Base-by-base conservation (phyloP, 1,140 invertebrate species). In the Atta colombica region DNA sequence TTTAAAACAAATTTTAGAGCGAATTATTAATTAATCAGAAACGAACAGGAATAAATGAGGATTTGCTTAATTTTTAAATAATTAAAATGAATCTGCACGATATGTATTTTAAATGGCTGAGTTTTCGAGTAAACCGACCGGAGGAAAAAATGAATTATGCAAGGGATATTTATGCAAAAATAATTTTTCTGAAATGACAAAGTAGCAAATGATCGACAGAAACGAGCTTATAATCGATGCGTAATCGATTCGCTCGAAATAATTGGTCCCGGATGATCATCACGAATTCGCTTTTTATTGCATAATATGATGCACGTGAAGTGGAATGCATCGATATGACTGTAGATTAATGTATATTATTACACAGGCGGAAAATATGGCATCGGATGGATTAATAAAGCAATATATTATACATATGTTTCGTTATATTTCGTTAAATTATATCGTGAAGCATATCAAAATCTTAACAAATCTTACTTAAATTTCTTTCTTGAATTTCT, bases 181-280 rank as follows among this genome's bases (percentile, higher is more conserved):
- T 71, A 35, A 81, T 58, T 81, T 58, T 55, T 55, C 3, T 55
- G 8, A 69, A 55, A 81, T 69, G 16, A 55, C 66, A 21, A 51
- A 66, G 18, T 69, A 53, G 12, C 18, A n/a, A 51, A 66, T 49
- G 49, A 80, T 31, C 25, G 28, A 35, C n/a, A 25, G n/a, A 39
- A 69, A 61, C 14, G 39, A 21, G 28, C 8, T 80, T 31, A 18
- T 45, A 68, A 45, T 68, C 63, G 31, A 66, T 66, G 63, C 31
- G 35, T 69, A 80, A 80, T 69, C n/a, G 28, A 68, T 78, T 4
- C 2, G 49, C 2, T 53, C 28, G 14, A 16, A 3, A 45, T 28
- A 80, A 80, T 69, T 80, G 28, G 68, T 68, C 31, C n/a, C 14
- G 18, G 18, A 80, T 68, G 28, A 80, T 80, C 12, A 68, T 68